phyloP scores from a whole-genome alignment of 2,888 invertebrate genomes.

The Pterostichus niger region DNA sequence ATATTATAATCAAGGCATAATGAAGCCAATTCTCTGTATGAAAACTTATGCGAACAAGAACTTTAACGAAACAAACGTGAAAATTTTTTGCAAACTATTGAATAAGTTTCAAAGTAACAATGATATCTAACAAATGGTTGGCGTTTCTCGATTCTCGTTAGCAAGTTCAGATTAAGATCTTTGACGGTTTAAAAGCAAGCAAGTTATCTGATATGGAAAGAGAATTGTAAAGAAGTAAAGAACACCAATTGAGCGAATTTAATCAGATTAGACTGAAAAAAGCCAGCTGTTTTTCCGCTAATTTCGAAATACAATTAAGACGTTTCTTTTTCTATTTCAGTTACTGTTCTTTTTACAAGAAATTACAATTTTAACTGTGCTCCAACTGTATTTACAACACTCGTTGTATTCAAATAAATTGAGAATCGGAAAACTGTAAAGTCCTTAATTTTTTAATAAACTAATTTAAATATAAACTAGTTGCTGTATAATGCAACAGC shows the following conservation, averaged over 20 bases:
- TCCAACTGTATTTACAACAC: no score
- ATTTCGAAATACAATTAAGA: conserved; percentile 29
- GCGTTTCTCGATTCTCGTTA: neutral
- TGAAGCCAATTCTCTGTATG: conserved; percentile 14
- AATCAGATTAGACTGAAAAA: conserved; percentile 29
- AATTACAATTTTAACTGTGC: no score
- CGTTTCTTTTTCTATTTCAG: neutral
- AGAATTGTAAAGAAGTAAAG: neutral
- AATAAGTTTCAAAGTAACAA: neutral
- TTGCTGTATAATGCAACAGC: no score
- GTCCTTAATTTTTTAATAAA: no score
- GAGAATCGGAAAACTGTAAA: no score
- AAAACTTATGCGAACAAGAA: conserved; percentile 36
- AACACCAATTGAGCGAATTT: conserved; percentile 26
- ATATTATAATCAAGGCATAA: conserved; percentile 41
- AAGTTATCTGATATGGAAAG: conserved; percentile 12
- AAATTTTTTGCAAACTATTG: conserved; percentile 15
- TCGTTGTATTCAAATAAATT: no score
- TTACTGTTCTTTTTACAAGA: neutral
- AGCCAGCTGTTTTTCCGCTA: conserved; percentile 9
- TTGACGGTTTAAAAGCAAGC: neutral
- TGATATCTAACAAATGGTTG: conserved; percentile 23
- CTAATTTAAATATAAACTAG: no score
- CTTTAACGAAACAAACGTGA: conserved; percentile 6
- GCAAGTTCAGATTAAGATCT: neutral